Conservation (phyloP, 1,140 invertebrate species). For the Palaemon carinicauda region DNA sequence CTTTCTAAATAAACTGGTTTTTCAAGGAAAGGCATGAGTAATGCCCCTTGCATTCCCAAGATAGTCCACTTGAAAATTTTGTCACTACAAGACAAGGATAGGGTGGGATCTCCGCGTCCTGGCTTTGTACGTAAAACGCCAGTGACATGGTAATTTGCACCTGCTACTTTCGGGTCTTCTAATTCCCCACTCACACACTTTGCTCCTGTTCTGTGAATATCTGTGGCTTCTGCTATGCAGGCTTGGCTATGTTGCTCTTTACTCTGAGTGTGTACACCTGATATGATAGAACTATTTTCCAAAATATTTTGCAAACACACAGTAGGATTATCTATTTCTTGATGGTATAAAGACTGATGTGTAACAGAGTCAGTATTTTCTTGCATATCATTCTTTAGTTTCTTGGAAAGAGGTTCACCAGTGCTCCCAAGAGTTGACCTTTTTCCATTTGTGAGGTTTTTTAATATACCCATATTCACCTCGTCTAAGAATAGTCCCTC, state of each 20-base stretch:
- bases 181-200: constrained; percentile 75
- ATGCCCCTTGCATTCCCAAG: constrained; percentile 80
- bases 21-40: constrained; percentile 76
- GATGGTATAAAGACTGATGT: too few relatives aligned
- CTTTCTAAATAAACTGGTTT: constrained; percentile 76
- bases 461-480: too few relatives aligned
- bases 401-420: too few relatives aligned
- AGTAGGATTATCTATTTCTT: too few relatives aligned
- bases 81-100: constrained; percentile 92
- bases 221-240: constrained; percentile 64
- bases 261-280: background rate
- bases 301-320: background rate
- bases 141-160: constrained; percentile 74
- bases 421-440: too few relatives aligned
- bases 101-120: constrained; percentile 86
- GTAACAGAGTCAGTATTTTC: too few relatives aligned
- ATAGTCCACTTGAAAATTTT: constrained; percentile 90
- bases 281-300: background rate
- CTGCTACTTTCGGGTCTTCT: constrained; percentile 69
- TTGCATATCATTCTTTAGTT: too few relatives aligned
- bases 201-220: constrained; percentile 86
- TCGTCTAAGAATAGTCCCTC: background rate
- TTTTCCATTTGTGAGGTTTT: too few relatives aligned
- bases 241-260: too few relatives aligned
- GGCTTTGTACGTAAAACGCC: constrained; percentile 88